Base-by-base conservation (phyloP, 2,113 vertebrate genomes). In the Apaloderma vittatum region DNA sequence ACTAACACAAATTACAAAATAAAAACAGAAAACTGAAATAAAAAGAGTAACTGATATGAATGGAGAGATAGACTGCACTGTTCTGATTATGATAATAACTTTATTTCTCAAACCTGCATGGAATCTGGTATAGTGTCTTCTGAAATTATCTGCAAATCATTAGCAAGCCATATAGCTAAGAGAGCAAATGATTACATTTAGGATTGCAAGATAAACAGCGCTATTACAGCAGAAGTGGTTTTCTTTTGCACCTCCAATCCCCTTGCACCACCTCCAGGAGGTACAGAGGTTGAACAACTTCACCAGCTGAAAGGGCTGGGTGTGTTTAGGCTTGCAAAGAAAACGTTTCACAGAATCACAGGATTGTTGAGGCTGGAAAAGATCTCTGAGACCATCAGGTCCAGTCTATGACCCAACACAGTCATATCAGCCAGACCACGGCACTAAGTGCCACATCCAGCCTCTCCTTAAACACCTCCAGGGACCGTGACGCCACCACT, bases 301-400 rank as follows among this genome's bases (percentile, higher is more conserved):
- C 37, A 21, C 63, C 3, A 4, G 21, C 0, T 2, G n/a, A 32
- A n/a, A 30, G 22, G 78, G 11, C 4, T 51, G 11, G 16, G 7
- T 78, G 29, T 51, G 29, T 34, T 93, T 45, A 90, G 21, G 32
- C 34, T 86, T 29, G 19, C 59, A 77, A 90, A 94, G 32, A 78
- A 48, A 32, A 55, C 46, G 29, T 11, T 71, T 51, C n/a, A n/a
- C n/a, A n/a, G n/a, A n/a, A n/a, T n/a, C n/a, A n/a, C n/a, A n/a
- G n/a, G n/a, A n/a, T n/a, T n/a, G n/a, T n/a, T n/a, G n/a, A n/a
- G n/a, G n/a, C n/a, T n/a, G n/a, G n/a, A n/a, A n/a, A n/a, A n/a
- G n/a, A n/a, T n/a, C n/a, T n/a, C n/a, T n/a, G n/a, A n/a, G n/a
- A n/a, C n/a, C n/a, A n/a, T n/a, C n/a, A n/a, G n/a, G n/a, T n/a